Evolutionary conservation across 2,888 invertebrate species (phyloP), one percentile per base, ranked within the genome.

Genomic region (Drosophila antonietae): DNA sequence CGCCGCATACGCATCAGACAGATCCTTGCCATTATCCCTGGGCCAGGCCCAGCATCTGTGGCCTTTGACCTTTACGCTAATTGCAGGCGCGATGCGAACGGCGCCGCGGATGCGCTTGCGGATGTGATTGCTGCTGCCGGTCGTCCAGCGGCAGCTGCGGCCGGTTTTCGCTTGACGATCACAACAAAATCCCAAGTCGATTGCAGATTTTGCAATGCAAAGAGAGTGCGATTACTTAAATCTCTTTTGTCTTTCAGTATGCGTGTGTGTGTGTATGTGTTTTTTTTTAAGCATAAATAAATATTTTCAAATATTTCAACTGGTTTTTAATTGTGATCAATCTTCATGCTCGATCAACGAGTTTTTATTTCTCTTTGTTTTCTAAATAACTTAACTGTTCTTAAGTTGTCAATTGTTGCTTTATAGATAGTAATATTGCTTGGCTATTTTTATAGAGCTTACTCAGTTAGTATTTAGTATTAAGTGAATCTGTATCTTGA

Each of bases 21-120:
- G 18, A 47, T 55, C 66, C 66, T 47, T 44, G 35, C 10, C 31
- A 9, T 8, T 43, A 59, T 62, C 55, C 68, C 56, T 63, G 74
- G 75, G 75, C 59, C 35, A 66, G 59, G 55, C 78, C 75, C 78
- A 78, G 18, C 46, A 65, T 43, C 37, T 68, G 44, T 52, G 41
- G 56, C 66, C 57, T 43, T 66, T 77, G 77, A 66, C 66, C 66
- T 66, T 75, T 53, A 43, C 71, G 59, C 62, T 80, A 76, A 76
- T 75, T 76, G 71, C 65, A 60, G 80, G 80, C 75, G 70, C 76
- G 60, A 23, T 18, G 35, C 46, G 39, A 4, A 15, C 23, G 10
- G 23, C 53, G 20, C 31, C n/a, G 56, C 55, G 56, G 55, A 31
- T 63, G 71, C 46, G 58, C 23, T 56, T 46, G 51, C 23, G 33